Conservation (phyloP, 35 echinoderm and acorn worm species). For the Anneissia japonica region DNA sequence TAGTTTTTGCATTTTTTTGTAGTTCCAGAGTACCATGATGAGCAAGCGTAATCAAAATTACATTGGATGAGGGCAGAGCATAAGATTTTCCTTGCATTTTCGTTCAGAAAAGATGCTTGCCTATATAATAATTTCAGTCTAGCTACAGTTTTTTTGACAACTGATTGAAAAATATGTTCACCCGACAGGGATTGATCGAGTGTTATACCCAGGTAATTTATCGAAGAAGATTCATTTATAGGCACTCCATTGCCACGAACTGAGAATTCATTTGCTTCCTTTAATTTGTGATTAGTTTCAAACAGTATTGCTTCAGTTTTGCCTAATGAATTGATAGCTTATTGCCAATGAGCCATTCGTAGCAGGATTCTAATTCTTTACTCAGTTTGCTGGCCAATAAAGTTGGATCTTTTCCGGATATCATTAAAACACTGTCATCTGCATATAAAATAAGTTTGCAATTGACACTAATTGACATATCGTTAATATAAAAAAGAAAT, state of each 20-base stretch:
- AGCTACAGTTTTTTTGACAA: no score
- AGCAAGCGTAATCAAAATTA: no score
- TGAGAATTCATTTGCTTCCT: background rate
- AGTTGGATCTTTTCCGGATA: background rate
- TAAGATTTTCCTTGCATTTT: no score
- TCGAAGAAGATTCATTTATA: no score
- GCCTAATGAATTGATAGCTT: constrained; percentile 9
- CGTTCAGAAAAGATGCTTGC: no score
- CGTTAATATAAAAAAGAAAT: constrained; percentile 12
- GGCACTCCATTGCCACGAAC: background rate
- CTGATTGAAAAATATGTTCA: no score
- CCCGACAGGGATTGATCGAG: no score
- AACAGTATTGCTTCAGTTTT: background rate
- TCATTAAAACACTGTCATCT: constrained; percentile 3
- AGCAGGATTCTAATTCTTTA: constrained; percentile 5
- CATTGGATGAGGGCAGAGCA: no score
- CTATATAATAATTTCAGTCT: no score
- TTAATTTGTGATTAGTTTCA: background rate
- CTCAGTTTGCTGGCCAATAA: background rate
- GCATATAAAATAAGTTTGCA: constrained; percentile 21
- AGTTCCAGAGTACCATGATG: no score
- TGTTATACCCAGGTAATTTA: no score
- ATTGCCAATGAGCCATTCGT: constrained; percentile 13
- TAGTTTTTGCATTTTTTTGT: no score
- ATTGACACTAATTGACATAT: background rate